phyloP scores from a whole-genome alignment of 2,113 vertebrate species.

The Tetraodon nigroviridis region DNA sequence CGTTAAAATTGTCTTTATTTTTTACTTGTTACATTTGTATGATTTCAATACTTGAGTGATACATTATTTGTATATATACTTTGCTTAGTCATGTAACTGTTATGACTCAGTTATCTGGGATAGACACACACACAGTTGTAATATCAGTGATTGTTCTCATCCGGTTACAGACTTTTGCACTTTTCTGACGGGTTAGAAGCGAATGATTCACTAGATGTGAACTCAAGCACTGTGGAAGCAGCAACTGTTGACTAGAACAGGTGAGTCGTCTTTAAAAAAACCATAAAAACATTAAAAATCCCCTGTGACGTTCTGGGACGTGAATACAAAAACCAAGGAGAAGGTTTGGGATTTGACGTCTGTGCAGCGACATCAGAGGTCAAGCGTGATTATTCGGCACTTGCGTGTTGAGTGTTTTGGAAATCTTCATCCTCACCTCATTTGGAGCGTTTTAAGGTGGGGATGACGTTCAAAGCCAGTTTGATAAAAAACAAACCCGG shows the following conservation, averaged over 20 bases:
- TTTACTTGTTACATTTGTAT: too few species aligned
- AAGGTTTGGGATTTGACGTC: constrained; percentile 1
- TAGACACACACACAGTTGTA: neutral
- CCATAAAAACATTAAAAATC: constrained; percentile 37
- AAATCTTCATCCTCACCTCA: constrained; percentile 14
- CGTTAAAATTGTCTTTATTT: too few species aligned
- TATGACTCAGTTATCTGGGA: neutral
- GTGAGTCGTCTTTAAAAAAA: constrained; percentile 27
- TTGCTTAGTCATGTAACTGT: too few species aligned
- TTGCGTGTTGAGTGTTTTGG: constrained; percentile 46
- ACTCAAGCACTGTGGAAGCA: constrained; percentile 3
- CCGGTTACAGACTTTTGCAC: too few species aligned
- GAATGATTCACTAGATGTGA: neutral
- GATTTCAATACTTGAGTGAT: too few species aligned
- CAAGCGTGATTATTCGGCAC: constrained; percentile 34
- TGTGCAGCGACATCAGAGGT: neutral
- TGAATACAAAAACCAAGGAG: constrained; percentile 35
- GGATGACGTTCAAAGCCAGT: too few species aligned
- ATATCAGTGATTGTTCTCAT: neutral
- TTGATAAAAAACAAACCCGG: too few species aligned
- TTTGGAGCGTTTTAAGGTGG: neutral
- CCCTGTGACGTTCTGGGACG: constrained; percentile 16
- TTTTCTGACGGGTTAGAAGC: neutral
- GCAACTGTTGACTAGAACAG: constrained; percentile 5
- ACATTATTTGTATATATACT: too few species aligned